Base-by-base conservation (phyloP, 2,888 invertebrate genomes). In the Lasiommata megera region DNA sequence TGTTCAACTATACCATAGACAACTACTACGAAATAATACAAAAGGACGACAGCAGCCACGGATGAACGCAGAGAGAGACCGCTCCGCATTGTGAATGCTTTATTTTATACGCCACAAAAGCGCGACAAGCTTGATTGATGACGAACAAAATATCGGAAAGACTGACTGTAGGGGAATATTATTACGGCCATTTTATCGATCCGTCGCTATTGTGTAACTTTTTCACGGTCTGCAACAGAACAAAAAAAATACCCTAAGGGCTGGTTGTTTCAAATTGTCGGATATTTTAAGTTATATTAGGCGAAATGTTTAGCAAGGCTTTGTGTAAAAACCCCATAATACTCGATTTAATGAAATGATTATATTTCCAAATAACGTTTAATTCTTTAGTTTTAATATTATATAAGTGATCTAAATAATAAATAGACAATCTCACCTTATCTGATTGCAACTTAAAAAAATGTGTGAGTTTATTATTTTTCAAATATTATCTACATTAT, bases 1-100 rank as follows among this genome's bases (percentile, higher is more conserved):
- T 98, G 62, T 98, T 98, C 88, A 96, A 95, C 75, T 98, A 97
- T 79, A 94, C 95, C 60, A 92, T 95, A 72, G 92, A 93, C 67
- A 93, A 92, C 65, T 96, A 94, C 78, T 85, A 95, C 71, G 93
- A 94, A 69, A 86, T 94, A 68, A 93, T 91, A 8, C 75, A 80
- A 67, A 79, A 82, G 28, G 82, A 82, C 58, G 71, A 71, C 37
- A 79, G 70, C 56, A 79, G 68, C 61, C 73, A 83, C 56, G 86
- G 88, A 71, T 88, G 87, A 88, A 68, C 70, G 61, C 53, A 29
- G 23, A 37, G 41, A 48, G n/a, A n/a, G n/a, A n/a, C n/a, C n/a
- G 14, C 38, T 44, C 16, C 12, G 46, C n/a, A 53, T 7, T 23
- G 36, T 59, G 61, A 61, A 70, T 62, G 66, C 67, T 66, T 63